These are phyloP conservation scores for Cynoglossus semilaevis DNA, from an alignment of 2,113 vertebrate species.

Conservation along the genomic window DNA sequence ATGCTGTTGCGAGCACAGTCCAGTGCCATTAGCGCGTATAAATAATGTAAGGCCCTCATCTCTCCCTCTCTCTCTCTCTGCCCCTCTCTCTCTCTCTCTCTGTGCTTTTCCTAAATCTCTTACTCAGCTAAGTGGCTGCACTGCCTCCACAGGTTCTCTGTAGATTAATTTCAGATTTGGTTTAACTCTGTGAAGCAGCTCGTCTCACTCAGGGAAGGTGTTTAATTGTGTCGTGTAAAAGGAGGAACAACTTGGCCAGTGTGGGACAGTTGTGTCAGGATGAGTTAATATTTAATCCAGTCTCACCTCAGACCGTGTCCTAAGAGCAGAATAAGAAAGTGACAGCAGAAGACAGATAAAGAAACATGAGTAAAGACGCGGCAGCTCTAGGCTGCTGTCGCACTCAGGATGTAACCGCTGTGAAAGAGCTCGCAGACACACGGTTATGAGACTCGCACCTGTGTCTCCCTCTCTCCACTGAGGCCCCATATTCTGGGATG, in stretches of 20 bases:
- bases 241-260: conserved; percentile 74
- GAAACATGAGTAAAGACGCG: conserved; percentile 26
- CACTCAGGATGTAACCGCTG: conserved; percentile 23
- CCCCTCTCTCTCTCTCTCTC: too few species aligned
- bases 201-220: conserved; percentile 85
- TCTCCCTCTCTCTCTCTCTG: conserved; percentile 6
- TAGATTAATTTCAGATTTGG: conserved; percentile 99
- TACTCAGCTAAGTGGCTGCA: conserved; percentile 99
- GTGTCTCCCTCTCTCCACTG: conserved; percentile 11
- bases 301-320: conserved; percentile 59
- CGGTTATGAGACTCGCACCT: conserved; percentile 34
- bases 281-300: conserved; percentile 75
- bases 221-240: conserved; percentile 89
- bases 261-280: conserved; percentile 78
- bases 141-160: conserved; percentile 92
- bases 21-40: conserved; percentile 97
- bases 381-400: conserved; percentile 36
- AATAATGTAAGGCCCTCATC: conserved; percentile 92
- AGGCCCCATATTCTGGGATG: background rate
- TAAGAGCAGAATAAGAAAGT: conserved; percentile 19
- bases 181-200: conserved; percentile 91
- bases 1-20: conserved; percentile 82
- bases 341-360: conserved; percentile 36
- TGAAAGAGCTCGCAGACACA: conserved; percentile 37
- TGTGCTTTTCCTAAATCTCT: conserved; percentile 77